Evolutionary conservation across 2,888 invertebrate genomes (phyloP).

Genomic region (Timema podura): DNA sequence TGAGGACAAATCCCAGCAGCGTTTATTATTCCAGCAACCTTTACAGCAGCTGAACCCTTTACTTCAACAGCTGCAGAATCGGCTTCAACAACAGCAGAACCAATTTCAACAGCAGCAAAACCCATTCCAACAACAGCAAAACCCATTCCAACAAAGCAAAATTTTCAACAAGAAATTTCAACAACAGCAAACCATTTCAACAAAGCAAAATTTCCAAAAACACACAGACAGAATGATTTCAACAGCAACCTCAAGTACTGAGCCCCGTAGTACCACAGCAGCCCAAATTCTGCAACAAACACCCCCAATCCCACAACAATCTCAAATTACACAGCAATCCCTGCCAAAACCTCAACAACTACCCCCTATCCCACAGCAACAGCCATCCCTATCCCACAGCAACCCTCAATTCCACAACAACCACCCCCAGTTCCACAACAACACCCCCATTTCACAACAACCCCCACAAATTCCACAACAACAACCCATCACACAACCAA

Average conservation of each 20-base stretch:
- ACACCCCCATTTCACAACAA: conserved; percentile 17
- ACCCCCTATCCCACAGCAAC: not conserved
- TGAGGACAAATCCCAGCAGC: conserved; percentile 19
- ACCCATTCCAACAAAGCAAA: conserved; percentile 11
- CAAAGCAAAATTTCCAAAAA: conserved; percentile 14
- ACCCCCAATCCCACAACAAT: conserved; percentile 11
- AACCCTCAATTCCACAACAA: conserved; percentile 15
- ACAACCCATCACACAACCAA: not conserved
- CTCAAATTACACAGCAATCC: not conserved
- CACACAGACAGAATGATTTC: no score
- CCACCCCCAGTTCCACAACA: conserved; percentile 18
- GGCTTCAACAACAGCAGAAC: conserved; percentile 7
- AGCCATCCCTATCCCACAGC: not conserved
- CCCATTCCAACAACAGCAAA: conserved; percentile 12
- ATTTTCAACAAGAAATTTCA: conserved; percentile 18
- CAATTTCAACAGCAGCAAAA: conserved; percentile 14
- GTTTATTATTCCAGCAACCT: not conserved
- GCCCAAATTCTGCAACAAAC: conserved; percentile 18
- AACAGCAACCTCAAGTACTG: conserved; percentile 1
- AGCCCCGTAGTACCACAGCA: conserved; percentile 12
- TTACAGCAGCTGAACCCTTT: conserved; percentile 9
- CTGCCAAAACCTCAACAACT: conserved; percentile 9
- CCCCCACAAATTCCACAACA: conserved; percentile 11
- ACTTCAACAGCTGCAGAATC: not conserved
- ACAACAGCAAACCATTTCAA: conserved; percentile 14